phyloP scores from a whole-genome alignment of 2,797 vertebrate genomes.

The Avahi laniger region DNA sequence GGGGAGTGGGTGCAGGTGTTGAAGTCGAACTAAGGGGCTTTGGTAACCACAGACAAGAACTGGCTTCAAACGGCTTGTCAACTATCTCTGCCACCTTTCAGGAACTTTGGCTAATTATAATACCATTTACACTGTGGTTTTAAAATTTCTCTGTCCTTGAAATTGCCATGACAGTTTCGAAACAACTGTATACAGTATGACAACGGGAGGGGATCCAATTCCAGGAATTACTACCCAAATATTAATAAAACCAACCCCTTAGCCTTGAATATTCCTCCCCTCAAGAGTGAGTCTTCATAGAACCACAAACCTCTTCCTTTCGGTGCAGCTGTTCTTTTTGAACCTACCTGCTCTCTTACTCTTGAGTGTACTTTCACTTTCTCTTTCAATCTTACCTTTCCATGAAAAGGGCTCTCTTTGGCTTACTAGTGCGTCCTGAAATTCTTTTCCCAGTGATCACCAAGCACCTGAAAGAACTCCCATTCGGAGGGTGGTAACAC shows the following conservation, averaged over 20 bases:
- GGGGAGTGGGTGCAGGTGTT: background rate
- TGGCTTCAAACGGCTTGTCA: background rate
- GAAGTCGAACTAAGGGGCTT: background rate
- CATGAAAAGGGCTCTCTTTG: background rate
- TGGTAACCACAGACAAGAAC: background rate
- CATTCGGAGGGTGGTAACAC: background rate
- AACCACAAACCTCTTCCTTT: background rate
- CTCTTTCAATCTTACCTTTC: background rate
- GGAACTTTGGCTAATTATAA: background rate
- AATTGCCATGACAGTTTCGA: background rate
- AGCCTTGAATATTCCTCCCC: background rate
- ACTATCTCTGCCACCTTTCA: background rate
- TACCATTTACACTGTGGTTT: background rate
- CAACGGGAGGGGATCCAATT: background rate
- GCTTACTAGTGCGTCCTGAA: background rate
- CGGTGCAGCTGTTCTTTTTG: background rate
- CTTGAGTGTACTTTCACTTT: background rate
- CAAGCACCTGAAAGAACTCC: background rate
- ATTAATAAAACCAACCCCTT: background rate
- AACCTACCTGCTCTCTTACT: background rate
- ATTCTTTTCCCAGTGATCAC: background rate
- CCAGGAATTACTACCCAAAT: background rate
- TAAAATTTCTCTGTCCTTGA: background rate
- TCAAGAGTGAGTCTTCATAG: background rate
- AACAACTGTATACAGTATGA: background rate